phyloP scores from a whole-genome alignment of 2,113 vertebrate species.

The Halichoerus grypus region DNA sequence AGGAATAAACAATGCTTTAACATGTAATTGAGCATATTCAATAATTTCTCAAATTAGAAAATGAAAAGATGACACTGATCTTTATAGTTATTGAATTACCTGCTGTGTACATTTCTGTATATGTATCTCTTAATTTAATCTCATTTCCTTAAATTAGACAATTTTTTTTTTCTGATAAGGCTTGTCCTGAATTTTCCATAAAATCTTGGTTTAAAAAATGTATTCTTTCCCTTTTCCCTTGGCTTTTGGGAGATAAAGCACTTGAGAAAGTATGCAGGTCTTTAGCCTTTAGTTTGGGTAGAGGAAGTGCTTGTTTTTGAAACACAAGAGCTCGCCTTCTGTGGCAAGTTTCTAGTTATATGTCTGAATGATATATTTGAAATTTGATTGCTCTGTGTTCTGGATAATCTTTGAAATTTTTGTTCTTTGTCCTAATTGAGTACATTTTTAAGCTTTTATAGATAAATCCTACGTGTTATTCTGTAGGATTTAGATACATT shows the following conservation, averaged over 20 bases:
- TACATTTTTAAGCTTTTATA: conserved; percentile 27
- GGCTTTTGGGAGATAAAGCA: background rate
- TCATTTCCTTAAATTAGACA: background rate
- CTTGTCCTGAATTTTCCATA: conserved; percentile 42
- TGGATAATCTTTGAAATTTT: conserved; percentile 41
- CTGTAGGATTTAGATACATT: background rate
- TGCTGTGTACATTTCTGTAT: background rate
- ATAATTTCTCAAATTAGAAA: conserved; percentile 19
- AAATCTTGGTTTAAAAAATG: conserved; percentile 19
- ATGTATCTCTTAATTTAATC: background rate
- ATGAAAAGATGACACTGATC: background rate
- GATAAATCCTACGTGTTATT: background rate
- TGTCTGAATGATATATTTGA: background rate
- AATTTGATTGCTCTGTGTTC: conserved; percentile 37
- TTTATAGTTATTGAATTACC: conserved; percentile 21
- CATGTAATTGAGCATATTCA: background rate
- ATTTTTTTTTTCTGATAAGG: background rate
- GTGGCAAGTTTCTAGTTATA: background rate
- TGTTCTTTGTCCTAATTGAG: conserved; percentile 35
- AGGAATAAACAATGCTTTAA: background rate
- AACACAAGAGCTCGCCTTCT: background rate
- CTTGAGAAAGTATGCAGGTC: background rate
- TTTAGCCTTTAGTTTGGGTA: background rate
- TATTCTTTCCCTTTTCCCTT: background rate
- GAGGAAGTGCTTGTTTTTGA: background rate